Percentiles rank a stretch among this genome's conserved stretches.
These are phyloP conservation scores for Brachyistius frenatus DNA, from an alignment of 2,113 vertebrate genomes.

Conservation along the genomic window DNA sequence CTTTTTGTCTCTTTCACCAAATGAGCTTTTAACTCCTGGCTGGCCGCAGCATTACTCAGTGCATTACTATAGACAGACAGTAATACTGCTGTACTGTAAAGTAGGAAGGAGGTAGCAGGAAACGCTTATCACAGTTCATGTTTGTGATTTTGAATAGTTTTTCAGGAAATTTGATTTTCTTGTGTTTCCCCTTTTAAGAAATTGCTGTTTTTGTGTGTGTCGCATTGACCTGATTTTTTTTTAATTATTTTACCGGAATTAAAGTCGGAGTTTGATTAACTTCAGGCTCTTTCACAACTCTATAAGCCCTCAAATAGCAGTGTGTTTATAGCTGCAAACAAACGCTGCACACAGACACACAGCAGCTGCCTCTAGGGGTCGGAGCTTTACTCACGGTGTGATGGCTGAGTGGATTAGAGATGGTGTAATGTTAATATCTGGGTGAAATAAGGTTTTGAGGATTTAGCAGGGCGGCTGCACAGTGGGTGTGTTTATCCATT, in stretches of 20 bases:
- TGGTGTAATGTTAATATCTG: conserved; percentile 45
- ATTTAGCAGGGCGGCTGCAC: conserved; percentile 15
- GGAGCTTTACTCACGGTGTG: conserved; percentile 18
- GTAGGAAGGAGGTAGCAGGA: background rate
- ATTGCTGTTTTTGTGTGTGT: background rate
- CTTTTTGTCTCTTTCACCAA: conserved; percentile 79
- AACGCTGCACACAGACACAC: background rate
- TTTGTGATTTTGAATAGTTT: background rate
- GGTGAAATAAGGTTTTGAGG: conserved; percentile 39
- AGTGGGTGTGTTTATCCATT: conserved; percentile 5
- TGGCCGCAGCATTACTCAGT: conserved; percentile 56
- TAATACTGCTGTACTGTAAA: conserved; percentile 36
- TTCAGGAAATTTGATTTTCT: background rate
- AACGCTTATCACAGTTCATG: conserved; percentile 5
- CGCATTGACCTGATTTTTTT: background rate
- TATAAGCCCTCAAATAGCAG: background rate
- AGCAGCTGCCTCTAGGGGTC: conserved; percentile 25
- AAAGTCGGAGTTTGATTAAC: conserved; percentile 9
- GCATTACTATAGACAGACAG: conserved; percentile 44
- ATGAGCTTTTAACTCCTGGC: conserved; percentile 81
- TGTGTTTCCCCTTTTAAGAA: background rate
- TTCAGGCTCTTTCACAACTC: conserved; percentile 13
- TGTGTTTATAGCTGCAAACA: conserved; percentile 7
- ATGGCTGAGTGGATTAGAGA: conserved; percentile 51
- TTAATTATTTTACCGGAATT: conserved; percentile 18